Evolutionary conservation across 64 coral and sea anemone species (phyloP), one percentile per base, ranked within the genome.

Genomic region (Dendronephthya gigantea): DNA sequence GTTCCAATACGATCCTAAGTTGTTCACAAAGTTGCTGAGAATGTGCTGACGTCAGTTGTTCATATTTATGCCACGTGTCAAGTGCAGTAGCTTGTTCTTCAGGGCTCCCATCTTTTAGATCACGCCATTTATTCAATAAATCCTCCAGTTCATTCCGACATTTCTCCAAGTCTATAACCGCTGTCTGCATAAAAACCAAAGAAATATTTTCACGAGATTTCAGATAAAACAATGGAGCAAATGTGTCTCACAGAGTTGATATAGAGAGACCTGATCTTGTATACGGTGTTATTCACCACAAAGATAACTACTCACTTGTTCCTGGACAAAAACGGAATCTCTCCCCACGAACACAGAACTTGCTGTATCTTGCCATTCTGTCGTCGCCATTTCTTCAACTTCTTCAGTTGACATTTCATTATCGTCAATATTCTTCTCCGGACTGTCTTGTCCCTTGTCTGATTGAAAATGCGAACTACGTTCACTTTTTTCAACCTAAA

Each of bases 11-110:
- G 39, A 98, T 84, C 48, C 95, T 89, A 22, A 98, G 87, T 84
- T 98, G 95, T 29, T 98, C 95, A 86, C 95, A 98, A 8, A 98
- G 82, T 27, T 98, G 89, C 82, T 98, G 95, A 12, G 95, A 90
- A 31, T 93, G 87, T 59, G 68, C 82, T 66, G 85, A 88, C 52
- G 95, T 98, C 82, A 98, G 68, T 22, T 91, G 14, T 31, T 98
- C 95, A 58, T 98, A 98, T 50, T 98, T 91, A 68, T 91, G 92
- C 95, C 95, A 98, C 1, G 92, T 82, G 34, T 87, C 87, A 49
- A 91, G 92, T 3, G 95, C 92, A 45, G 87, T 25, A 16, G 51
- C 49, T 49, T 93, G 90, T 81, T 98, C 84, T 7, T 90, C 90
- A 11, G 51, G 12, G 13, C 59, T 83, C 16, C 87, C 85, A 29